A percentile compares a stretch with the other conserved stretches of the same genome.
Conservation (phyloP, 2,888 invertebrate genomes). For the Thymelicus lineola region DNA sequence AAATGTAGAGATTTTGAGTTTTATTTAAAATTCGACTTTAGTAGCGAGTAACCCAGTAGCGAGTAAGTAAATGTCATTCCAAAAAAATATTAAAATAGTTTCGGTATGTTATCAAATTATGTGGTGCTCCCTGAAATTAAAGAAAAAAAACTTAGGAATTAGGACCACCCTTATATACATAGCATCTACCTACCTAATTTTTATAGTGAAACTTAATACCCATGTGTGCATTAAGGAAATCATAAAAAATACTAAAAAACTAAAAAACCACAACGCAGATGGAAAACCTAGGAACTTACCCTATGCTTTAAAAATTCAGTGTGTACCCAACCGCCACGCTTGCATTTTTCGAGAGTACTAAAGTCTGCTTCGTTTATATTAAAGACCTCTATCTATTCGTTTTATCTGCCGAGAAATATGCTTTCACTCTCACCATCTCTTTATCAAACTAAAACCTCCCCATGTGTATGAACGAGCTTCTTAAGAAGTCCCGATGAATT, state of each 20-base stretch:
- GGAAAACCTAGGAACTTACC: constrained; percentile 54
- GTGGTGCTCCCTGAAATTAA: too few species aligned
- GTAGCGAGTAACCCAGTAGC: too few species aligned
- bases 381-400: constrained; percentile 85
- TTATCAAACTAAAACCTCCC: constrained; percentile 58
- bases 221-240: too few species aligned
- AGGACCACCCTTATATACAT: too few species aligned
- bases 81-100: too few species aligned
- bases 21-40: too few species aligned
- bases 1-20: too few species aligned
- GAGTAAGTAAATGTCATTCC: too few species aligned
- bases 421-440: constrained; percentile 75
- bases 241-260: background rate
- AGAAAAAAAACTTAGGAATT: too few species aligned
- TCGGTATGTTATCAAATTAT: too few species aligned
- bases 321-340: constrained; percentile 70
- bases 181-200: too few species aligned
- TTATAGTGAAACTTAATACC: too few species aligned
- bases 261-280: constrained; percentile 40
- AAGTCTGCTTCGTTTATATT: constrained; percentile 84
- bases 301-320: constrained; percentile 76
- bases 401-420: constrained; percentile 80
- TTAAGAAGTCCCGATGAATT: constrained; percentile 2
- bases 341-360: constrained; percentile 83
- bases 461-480: constrained; percentile 40